These are phyloP conservation scores for Shinisaurus crocodilurus DNA, from an alignment of 2,113 vertebrate genomes.

Conservation along the genomic window DNA sequence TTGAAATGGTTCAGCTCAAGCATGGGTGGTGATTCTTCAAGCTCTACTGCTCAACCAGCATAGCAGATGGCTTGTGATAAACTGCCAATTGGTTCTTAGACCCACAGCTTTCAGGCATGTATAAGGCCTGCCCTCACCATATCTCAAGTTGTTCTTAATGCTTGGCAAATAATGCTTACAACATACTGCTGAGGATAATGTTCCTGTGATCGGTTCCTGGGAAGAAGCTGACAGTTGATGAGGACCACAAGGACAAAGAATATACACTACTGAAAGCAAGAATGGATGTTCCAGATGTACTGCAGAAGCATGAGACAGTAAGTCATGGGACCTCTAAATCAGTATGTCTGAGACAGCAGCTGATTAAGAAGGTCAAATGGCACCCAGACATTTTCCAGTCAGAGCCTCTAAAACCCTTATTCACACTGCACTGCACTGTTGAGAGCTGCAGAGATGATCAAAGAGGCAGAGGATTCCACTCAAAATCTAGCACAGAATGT, in stretches of 20 bases:
- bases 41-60: no score
- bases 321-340: conserved; percentile 9
- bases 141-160: background rate
- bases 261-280: background rate
- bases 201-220: background rate
- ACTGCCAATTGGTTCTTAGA: background rate
- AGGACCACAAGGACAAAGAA: background rate
- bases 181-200: background rate
- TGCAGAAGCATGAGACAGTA: background rate
- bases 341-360: conserved; percentile 19
- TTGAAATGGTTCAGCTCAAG: background rate
- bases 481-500: background rate
- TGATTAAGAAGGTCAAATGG: conserved; percentile 36
- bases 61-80: no score
- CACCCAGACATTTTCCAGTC: conserved; percentile 17
- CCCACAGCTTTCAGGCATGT: background rate
- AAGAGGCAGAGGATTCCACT: background rate
- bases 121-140: no score
- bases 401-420: conserved; percentile 29
- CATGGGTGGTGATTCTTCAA: background rate
- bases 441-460: conserved; percentile 30
- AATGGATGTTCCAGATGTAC: background rate
- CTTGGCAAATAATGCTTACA: background rate
- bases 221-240: background rate
- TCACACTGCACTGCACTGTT: conserved; percentile 31